Conservation (phyloP, 2,888 invertebrate genomes). For the Cantharis rustica region DNA sequence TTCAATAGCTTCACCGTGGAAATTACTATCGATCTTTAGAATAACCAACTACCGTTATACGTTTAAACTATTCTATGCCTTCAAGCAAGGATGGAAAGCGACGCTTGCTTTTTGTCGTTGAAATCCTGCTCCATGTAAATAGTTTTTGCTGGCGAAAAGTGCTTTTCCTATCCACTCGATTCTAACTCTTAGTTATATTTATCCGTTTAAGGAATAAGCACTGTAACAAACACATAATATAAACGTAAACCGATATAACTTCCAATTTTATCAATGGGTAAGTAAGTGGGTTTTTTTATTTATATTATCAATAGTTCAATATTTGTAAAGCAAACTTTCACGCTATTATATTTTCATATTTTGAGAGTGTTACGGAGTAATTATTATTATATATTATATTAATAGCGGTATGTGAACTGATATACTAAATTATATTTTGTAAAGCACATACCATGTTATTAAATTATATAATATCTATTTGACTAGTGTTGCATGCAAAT, state of each 20-base stretch:
- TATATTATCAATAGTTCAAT: not conserved
- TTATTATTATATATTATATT: not conserved
- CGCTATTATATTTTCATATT: not conserved
- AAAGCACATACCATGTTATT: not conserved
- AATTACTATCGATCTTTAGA: constrained; percentile 12
- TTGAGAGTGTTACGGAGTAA: not conserved
- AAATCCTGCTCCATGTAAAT: constrained; percentile 6
- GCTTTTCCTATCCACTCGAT: not conserved
- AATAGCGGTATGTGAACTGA: not conserved
- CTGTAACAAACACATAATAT: not conserved
- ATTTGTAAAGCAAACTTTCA: not conserved
- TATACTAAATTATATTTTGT: not conserved
- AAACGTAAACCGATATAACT: not conserved
- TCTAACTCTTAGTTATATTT: not conserved
- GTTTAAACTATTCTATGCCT: constrained; percentile 16
- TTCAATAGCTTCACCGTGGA: not conserved
- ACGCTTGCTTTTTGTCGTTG: constrained; percentile 10
- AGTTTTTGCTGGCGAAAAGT: constrained; percentile 1
- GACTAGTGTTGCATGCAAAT: not conserved
- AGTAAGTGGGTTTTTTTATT: not conserved
- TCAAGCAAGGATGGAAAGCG: constrained; percentile 2
- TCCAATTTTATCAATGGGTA: not conserved
- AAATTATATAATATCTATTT: not conserved
- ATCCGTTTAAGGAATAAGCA: not conserved
- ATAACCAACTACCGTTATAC: constrained; percentile 10